Evolutionary conservation across 1,140 invertebrate genomes (phyloP).

Genomic region (Heliothis virescens): DNA sequence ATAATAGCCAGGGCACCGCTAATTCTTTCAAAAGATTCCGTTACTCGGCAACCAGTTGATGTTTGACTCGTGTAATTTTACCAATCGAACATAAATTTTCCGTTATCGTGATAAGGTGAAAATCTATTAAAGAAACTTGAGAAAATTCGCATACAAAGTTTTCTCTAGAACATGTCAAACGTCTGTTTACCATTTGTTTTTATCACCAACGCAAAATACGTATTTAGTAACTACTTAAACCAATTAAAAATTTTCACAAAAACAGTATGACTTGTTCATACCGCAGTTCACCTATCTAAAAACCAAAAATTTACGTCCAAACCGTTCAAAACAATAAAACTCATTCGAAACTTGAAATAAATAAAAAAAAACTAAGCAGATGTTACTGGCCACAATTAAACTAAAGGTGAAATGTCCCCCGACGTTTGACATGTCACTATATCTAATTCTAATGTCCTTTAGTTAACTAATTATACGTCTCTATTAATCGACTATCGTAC

Average conservation of each 20-base stretch:
- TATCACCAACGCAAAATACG: no score
- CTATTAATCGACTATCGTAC: slow-evolving; percentile 42
- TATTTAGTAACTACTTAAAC: neutral
- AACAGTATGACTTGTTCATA: neutral
- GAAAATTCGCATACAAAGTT: no score
- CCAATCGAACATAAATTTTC: no score
- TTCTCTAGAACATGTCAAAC: no score
- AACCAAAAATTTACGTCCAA: neutral
- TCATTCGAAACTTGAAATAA: neutral
- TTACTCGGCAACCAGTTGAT: no score
- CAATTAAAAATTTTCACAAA: no score
- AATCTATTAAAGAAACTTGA: no score
- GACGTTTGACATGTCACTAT: slow-evolving; percentile 38
- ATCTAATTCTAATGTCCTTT: slow-evolving; percentile 47
- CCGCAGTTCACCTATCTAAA: neutral
- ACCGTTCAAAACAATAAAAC: neutral
- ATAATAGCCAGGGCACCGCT: no score
- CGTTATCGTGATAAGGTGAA: no score
- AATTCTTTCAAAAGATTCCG: no score
- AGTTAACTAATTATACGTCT: slow-evolving; percentile 41
- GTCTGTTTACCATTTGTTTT: no score
- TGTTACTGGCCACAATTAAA: slow-evolving; percentile 46
- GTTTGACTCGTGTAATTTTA: no score
- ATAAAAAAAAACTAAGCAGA: slow-evolving; percentile 32
- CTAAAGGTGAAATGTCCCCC: slow-evolving; percentile 44